Evolutionary conservation across 2,797 vertebrate genomes (phyloP), one percentile per base, ranked within the genome.

Genomic region (Podargus strigoides): DNA sequence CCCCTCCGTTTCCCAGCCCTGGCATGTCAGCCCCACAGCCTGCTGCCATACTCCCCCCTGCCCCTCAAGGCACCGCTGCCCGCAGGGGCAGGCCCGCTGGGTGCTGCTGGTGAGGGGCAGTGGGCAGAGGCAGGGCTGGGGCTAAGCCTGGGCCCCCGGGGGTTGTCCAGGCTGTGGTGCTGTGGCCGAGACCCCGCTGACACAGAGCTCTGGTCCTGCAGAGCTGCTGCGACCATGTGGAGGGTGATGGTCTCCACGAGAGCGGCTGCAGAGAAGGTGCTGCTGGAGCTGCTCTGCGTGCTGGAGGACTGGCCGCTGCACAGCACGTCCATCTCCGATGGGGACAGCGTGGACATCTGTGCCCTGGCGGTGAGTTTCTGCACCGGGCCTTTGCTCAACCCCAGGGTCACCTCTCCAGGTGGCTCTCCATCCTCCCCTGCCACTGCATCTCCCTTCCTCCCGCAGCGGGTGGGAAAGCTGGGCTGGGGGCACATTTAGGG

Each of bases 31-130:
- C 41, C 41, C 41, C 16, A 16, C 12, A 42, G 41, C 41, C 41
- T 16, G 41, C 41, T 42, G 41, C 41, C 41, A 16, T 42, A 16
- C 41, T 42, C 41, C 41, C 16, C 41, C 41, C 41, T 42, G 41
- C 41, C 16, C 41, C 41, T 42, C 41, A 42, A 16, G 41, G 41
- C 41, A 16, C 41, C 41, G 41, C 41, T 42, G 41, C 41, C 41
- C 6, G 1, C 14, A 18, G 59, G 37, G 24, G 5, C 37, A 34
- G 6, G 9, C 6, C 30, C 1, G 5, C 46, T 8, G 37, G 19
- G 19, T 36, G 32, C 49, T 26, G 26, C 47, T 14, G 11, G 21
- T 6, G 5, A 46, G 50, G n/a, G 27, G 13, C 49, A 36, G 16
- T 7, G 21, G 41, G 41, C 41, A 42, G 41, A 42, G 41, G 41